phyloP scores from a whole-genome alignment of 2,888 invertebrate genomes.

The Argyra leucocephala region DNA sequence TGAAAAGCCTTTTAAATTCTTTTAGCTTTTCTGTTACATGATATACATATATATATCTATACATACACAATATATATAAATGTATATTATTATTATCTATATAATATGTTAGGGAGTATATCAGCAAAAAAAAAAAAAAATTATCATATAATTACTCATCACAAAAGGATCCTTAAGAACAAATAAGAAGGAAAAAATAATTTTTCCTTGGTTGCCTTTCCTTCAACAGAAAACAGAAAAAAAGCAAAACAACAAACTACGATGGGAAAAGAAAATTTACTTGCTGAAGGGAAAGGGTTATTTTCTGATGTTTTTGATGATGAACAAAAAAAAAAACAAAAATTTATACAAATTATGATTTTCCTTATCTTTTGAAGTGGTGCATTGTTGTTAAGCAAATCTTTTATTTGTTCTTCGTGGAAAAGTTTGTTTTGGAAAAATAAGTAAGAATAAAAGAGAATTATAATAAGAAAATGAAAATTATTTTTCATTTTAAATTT shows the following conservation, averaged over 20 bases:
- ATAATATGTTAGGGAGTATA: background rate
- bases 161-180: constrained; percentile 1
- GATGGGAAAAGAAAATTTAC: background rate
- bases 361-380: background rate
- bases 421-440: too few species aligned
- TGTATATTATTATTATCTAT: background rate
- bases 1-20: constrained; percentile 3
- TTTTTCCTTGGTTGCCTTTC: background rate
- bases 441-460: too few species aligned
- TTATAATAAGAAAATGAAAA: too few species aligned
- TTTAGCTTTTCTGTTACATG: background rate
- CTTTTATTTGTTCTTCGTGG: background rate
- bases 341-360: background rate
- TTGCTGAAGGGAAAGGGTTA: background rate
- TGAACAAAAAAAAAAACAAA: background rate
- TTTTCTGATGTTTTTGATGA: background rate
- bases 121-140: background rate
- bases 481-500: too few species aligned
- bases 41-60: background rate
- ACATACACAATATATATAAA: background rate
- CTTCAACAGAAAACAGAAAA: background rate
- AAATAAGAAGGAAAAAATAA: background rate
- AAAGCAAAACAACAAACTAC: background rate
- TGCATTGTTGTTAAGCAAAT: background rate
- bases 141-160: constrained; percentile 6